Evolutionary conservation across 2,113 vertebrate genomes (phyloP).

Genomic region (Nothoprocta perdicaria): DNA sequence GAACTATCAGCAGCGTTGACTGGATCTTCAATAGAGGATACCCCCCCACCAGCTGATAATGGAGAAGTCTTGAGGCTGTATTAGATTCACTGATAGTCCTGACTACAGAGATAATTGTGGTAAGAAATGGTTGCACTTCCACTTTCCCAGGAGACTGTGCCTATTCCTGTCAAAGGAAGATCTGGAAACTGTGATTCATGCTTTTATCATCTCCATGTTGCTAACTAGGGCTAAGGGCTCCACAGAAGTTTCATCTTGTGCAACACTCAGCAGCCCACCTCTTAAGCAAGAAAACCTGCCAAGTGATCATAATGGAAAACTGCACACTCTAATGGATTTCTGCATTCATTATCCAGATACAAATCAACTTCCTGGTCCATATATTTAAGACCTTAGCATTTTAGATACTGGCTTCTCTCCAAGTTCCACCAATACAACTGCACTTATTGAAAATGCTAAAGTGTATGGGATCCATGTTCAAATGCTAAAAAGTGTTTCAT

Average conservation of each 20-base stretch:
- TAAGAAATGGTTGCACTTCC: slow-evolving; percentile 49
- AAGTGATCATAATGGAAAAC: slow-evolving; percentile 74
- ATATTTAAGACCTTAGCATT: slow-evolving; percentile 55
- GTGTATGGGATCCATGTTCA: neutral
- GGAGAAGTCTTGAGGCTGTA: slow-evolving; percentile 34
- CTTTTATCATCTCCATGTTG: slow-evolving; percentile 63
- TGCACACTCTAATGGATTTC: slow-evolving; percentile 67
- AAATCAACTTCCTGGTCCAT: slow-evolving; percentile 67
- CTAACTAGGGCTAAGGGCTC: slow-evolving; percentile 42
- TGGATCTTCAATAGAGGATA: slow-evolving; percentile 11
- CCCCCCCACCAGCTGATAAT: slow-evolving; percentile 21
- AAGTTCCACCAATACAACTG: slow-evolving; percentile 25
- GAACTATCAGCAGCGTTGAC: slow-evolving; percentile 16
- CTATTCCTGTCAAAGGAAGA: slow-evolving; percentile 53
- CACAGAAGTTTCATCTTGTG: slow-evolving; percentile 56
- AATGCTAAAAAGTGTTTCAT: neutral
- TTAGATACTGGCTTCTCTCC: slow-evolving; percentile 58
- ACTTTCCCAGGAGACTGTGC: slow-evolving; percentile 13
- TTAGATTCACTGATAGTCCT: slow-evolving; percentile 48
- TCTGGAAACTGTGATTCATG: slow-evolving; percentile 65
- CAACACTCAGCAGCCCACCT: slow-evolving; percentile 63
- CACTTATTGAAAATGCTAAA: slow-evolving; percentile 16
- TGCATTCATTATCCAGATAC: slow-evolving; percentile 70
- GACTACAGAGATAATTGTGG: slow-evolving; percentile 52
- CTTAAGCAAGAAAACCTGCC: slow-evolving; percentile 65